Conservation (phyloP, 2,113 vertebrate genomes). For the Hemiscyllium ocellatum region DNA sequence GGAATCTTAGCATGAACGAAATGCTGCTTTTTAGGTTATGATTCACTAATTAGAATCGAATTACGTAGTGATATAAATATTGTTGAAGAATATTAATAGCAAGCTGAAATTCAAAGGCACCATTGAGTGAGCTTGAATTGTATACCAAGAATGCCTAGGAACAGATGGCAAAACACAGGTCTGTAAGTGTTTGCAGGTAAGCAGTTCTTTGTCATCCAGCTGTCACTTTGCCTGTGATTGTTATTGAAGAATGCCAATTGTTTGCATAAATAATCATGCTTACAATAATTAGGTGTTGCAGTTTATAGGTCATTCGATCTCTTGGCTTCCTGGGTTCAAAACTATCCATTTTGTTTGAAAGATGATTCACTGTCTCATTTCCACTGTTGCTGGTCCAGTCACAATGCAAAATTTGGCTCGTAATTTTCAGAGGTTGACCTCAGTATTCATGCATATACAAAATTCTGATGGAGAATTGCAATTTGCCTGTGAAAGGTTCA, state of each 20-base stretch:
- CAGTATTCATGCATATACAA: not conserved
- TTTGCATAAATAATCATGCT: not conserved
- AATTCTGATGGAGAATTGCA: not conserved
- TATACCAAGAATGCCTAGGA: constrained; percentile 45
- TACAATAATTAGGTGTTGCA: not conserved
- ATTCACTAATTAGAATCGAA: not conserved
- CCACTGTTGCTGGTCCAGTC: not conserved
- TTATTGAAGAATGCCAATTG: constrained; percentile 38
- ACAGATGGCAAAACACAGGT: constrained; percentile 41
- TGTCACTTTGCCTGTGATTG: constrained; percentile 39
- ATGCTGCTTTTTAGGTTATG: not conserved
- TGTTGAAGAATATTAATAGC: not conserved
- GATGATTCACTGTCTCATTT: not conserved
- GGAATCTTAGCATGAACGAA: not conserved
- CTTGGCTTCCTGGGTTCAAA: not conserved
- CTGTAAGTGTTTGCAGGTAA: constrained; percentile 46
- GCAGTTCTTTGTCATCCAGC: constrained; percentile 42
- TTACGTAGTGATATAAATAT: constrained; percentile 21
- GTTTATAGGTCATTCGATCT: not conserved
- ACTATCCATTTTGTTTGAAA: not conserved
- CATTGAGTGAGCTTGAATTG: constrained; percentile 27
- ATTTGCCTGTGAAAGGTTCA: not conserved
- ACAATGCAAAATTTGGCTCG: not conserved
- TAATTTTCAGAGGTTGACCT: not conserved
- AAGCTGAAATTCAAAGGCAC: not conserved